These are phyloP conservation scores for Lanistes nyassanus DNA, from an alignment of 1,140 invertebrate genomes.

Conservation along the genomic window DNA sequence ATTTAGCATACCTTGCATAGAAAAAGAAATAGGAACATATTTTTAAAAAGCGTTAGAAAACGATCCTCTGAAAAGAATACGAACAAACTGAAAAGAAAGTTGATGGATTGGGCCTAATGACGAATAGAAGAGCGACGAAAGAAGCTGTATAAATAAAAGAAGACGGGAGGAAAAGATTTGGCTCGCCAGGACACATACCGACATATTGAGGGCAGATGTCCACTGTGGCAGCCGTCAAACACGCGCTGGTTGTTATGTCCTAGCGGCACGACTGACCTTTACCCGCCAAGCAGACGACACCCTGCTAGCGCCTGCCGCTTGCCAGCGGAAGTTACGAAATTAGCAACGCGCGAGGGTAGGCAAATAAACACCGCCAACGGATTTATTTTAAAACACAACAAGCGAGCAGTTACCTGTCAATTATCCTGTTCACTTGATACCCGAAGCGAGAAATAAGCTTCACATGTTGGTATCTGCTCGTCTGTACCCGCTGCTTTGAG, in stretches of 20 bases:
- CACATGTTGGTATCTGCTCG: background rate
- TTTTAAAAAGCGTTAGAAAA: too few species aligned
- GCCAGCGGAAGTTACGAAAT: constrained; percentile 13
- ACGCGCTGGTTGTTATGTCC: background rate
- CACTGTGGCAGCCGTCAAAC: background rate
- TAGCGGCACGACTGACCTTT: background rate
- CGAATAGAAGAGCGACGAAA: background rate
- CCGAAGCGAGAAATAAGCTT: constrained; percentile 2
- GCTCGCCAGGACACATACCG: background rate
- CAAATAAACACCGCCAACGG: constrained; percentile 10
- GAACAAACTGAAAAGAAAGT: background rate
- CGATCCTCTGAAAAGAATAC: too few species aligned
- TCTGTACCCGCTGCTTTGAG: too few species aligned
- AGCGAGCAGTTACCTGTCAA: constrained; percentile 8
- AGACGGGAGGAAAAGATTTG: background rate
- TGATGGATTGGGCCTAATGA: too few species aligned
- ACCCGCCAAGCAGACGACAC: background rate
- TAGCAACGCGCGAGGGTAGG: constrained; percentile 12
- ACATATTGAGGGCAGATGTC: constrained; percentile 6
- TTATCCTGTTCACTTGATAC: constrained; percentile 11
- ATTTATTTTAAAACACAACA: constrained; percentile 15
- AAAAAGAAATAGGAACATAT: too few species aligned
- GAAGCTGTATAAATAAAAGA: background rate
- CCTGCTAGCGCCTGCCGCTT: background rate
- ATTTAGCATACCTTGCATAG: too few species aligned